phyloP scores from a whole-genome alignment of 2,888 invertebrate genomes.

The Rhorus exstirpatorius region DNA sequence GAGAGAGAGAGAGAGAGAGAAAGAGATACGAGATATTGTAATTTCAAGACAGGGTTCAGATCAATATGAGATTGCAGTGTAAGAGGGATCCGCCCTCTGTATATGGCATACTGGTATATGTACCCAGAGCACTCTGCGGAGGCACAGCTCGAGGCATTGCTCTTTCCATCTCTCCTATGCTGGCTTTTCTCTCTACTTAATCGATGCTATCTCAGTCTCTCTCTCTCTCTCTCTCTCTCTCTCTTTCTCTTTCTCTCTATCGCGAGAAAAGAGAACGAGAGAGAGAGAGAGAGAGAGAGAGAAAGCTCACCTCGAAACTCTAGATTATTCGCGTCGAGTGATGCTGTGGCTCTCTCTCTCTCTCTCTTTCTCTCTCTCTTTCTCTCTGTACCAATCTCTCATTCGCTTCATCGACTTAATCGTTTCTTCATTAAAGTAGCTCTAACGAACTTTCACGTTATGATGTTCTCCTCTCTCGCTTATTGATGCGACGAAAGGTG shows the following conservation, averaged over 20 bases:
- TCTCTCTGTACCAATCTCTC: conserved; percentile 45
- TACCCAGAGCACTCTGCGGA: conserved; percentile 49
- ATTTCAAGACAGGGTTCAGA: conserved; percentile 57
- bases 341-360: conserved; percentile 34
- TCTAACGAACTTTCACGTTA: conserved; percentile 50
- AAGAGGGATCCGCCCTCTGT: conserved; percentile 49
- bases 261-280: conserved; percentile 8
- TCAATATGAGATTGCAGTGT: conserved; percentile 61
- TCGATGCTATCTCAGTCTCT: conserved; percentile 50
- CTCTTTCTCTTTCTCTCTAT: conserved; percentile 19
- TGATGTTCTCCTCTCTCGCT: conserved; percentile 30
- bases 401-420: conserved; percentile 54
- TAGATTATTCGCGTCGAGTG: conserved; percentile 52
- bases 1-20: background rate
- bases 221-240: conserved; percentile 5
- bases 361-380: conserved; percentile 44
- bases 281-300: conserved; percentile 23
- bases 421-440: conserved; percentile 58
- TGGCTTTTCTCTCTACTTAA: conserved; percentile 35
- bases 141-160: conserved; percentile 43
- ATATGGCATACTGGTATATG: conserved; percentile 35
- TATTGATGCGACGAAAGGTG: conserved; percentile 38
- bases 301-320: conserved; percentile 21
- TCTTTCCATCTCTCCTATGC: conserved; percentile 30
- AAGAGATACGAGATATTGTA: conserved; percentile 59